Evolutionary conservation across 2,797 vertebrate genomes (phyloP).

Genomic region (Morus bassanus): DNA sequence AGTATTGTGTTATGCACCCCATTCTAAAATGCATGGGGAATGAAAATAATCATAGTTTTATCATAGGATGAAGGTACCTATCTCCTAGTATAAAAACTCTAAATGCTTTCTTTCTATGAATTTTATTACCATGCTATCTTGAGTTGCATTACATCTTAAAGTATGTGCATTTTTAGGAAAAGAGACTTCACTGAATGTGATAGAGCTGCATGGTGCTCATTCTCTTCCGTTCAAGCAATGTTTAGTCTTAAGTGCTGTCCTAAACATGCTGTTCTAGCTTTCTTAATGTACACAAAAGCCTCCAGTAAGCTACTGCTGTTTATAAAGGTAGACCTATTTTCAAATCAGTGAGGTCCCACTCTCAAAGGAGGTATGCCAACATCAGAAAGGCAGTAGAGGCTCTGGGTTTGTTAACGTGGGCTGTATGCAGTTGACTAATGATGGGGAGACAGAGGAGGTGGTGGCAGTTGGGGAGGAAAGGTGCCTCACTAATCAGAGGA

Average conservation of each 20-base stretch:
- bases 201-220: not conserved
- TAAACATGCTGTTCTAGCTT: not conserved
- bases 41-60: not conserved
- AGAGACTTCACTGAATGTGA: not conserved
- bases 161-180: not conserved
- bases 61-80: not conserved
- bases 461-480: not conserved
- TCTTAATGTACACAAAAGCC: not conserved
- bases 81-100: not conserved
- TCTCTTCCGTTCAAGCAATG: not conserved
- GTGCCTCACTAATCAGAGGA: not conserved
- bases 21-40: not conserved
- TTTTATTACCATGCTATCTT: not conserved
- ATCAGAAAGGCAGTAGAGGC: not conserved
- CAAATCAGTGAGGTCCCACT: not conserved
- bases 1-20: not conserved
- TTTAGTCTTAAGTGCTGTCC: not conserved
- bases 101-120: not conserved
- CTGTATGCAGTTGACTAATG: not conserved
- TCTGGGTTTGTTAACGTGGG: not conserved
- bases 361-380: not conserved
- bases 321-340: not conserved
- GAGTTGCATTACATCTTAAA: not conserved
- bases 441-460: not conserved
- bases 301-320: not conserved